Percentiles rank a stretch among this genome's conserved stretches.
Evolutionary conservation across 2,888 invertebrate species (phyloP).

Genomic region (Malthinus seriepunctatus): DNA sequence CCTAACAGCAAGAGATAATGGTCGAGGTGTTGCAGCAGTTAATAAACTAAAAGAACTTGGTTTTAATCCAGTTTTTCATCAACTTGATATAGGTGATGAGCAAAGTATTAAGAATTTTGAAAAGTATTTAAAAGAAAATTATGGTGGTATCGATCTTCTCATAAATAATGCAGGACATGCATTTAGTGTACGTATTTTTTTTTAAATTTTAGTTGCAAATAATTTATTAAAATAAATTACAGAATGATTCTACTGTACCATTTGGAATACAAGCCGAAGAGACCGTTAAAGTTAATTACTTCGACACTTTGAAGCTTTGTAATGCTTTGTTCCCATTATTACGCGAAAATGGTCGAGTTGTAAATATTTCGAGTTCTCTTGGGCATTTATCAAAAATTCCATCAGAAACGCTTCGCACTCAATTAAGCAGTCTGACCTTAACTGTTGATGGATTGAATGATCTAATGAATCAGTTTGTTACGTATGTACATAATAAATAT

Average conservation of each 20-base stretch:
- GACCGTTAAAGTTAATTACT: constrained; percentile 72
- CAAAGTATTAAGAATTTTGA: constrained; percentile 63
- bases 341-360: constrained; percentile 69
- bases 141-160: constrained; percentile 72
- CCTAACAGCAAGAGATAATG: constrained; percentile 66
- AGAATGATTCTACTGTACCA: constrained; percentile 62
- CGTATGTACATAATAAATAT: background rate
- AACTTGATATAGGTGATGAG: constrained; percentile 67
- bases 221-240: constrained; percentile 13
- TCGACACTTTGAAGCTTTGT: constrained; percentile 66
- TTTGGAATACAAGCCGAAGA: constrained; percentile 69
- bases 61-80: constrained; percentile 64
- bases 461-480: background rate
- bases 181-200: constrained; percentile 56
- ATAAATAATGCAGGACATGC: constrained; percentile 80
- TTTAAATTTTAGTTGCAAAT: background rate
- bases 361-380: constrained; percentile 73
- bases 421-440: constrained; percentile 60
- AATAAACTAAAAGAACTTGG: constrained; percentile 60
- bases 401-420: constrained; percentile 58
- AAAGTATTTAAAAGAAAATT: constrained; percentile 61
- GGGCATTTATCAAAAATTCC: constrained; percentile 67
- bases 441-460: constrained; percentile 55
- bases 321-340: constrained; percentile 72
- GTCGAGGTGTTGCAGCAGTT: constrained; percentile 63